phyloP scores from a whole-genome alignment of 37 sponge, comb jelly and placozoan genomes.

The Chondrosia reniformis region DNA sequence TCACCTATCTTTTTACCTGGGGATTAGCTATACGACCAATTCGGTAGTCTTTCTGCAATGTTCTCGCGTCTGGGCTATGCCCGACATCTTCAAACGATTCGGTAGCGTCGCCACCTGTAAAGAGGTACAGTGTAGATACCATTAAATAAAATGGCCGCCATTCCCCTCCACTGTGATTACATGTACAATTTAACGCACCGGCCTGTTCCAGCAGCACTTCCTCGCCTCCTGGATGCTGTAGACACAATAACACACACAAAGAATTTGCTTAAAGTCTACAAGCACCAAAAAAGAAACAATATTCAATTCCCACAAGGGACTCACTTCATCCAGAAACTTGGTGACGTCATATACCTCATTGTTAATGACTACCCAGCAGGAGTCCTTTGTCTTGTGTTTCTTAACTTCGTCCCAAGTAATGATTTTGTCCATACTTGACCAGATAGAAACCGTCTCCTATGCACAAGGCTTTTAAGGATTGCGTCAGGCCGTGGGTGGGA shows the following conservation, averaged over 20 bases:
- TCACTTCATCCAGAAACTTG: conserved; percentile 86
- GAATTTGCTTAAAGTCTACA: not conserved
- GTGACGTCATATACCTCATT: conserved; percentile 95
- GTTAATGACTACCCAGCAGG: conserved; percentile 84
- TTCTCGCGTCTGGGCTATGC: conserved; percentile 85
- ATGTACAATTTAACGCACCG: too few species aligned
- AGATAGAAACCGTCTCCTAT: not conserved
- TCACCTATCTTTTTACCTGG: not conserved
- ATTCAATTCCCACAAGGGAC: too few species aligned
- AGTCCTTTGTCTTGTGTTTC: conserved; percentile 52
- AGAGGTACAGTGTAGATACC: not conserved
- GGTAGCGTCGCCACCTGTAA: conserved; percentile 75
- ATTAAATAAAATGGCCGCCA: not conserved
- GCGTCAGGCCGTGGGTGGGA: too few species aligned
- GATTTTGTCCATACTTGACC: not conserved
- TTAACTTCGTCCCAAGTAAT: conserved; percentile 69
- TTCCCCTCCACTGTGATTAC: not conserved
- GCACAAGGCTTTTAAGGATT: not conserved
- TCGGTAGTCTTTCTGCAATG: conserved; percentile 53
- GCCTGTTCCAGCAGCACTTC: conserved; percentile 90
- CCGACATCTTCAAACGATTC: conserved; percentile 93
- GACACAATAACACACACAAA: too few species aligned
- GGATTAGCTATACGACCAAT: conserved; percentile 46
- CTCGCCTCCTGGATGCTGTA: conserved; percentile 93
- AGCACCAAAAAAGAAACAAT: not conserved